These are phyloP conservation scores for Syngnathus scovelli DNA, from an alignment of 2,113 vertebrate genomes.

Conservation along the genomic window DNA sequence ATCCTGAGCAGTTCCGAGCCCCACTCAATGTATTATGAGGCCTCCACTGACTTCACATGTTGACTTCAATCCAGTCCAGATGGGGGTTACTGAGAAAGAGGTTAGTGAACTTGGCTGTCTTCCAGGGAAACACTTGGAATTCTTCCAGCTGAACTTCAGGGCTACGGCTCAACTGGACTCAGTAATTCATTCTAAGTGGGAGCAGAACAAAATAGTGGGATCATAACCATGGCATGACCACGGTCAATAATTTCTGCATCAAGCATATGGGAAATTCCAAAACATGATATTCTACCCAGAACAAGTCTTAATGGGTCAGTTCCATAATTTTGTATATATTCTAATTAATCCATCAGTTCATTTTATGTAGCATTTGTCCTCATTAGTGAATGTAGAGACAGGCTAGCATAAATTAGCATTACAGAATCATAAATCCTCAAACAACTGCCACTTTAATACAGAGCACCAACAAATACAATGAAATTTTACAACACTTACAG, in stretches of 20 bases:
- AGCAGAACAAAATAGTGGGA: constrained; percentile 32
- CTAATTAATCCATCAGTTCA: background rate
- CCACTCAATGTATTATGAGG: constrained; percentile 27
- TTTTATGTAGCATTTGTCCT: background rate
- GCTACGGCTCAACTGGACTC: constrained; percentile 19
- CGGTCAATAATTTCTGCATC: background rate
- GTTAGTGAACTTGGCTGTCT: constrained; percentile 26
- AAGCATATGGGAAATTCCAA: background rate
- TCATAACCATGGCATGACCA: constrained; percentile 19
- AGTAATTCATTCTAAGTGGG: constrained; percentile 32
- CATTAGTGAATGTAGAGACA: background rate
- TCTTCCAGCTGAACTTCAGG: constrained; percentile 38
- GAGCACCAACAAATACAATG: no score
- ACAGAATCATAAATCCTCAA: no score
- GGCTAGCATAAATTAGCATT: no score
- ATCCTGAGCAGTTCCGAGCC: constrained; percentile 29
- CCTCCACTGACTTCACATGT: constrained; percentile 28
- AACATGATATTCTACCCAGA: background rate
- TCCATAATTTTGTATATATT: background rate
- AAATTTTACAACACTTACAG: no score
- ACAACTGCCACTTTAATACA: no score
- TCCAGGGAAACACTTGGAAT: constrained; percentile 38
- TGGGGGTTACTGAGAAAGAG: constrained; percentile 22
- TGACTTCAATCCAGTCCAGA: constrained; percentile 9
- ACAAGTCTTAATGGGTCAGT: background rate